Evolutionary conservation across 2,113 vertebrate genomes (phyloP).

Genomic region (Chaetops frenatus): DNA sequence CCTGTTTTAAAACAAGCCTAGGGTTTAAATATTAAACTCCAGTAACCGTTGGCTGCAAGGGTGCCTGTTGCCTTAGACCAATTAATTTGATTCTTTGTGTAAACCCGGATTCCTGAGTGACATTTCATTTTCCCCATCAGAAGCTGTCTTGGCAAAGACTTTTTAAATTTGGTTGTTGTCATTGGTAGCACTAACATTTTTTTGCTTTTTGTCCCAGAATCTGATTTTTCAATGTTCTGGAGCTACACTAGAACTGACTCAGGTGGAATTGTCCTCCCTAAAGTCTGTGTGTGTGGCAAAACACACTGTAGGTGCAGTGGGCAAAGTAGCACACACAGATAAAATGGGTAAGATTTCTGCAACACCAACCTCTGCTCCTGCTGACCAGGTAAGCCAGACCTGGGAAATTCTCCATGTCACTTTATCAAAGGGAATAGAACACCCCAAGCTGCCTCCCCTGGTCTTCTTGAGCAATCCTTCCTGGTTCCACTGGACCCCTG

Average conservation of each 20-base stretch:
- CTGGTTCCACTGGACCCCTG: not conserved
- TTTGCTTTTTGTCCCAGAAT: not conserved
- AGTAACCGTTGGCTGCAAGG: not conserved
- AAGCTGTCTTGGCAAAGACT: not conserved
- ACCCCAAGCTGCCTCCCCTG: rapidly evolving
- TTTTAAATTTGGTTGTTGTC: not conserved
- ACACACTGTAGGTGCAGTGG: rapidly evolving
- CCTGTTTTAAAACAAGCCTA: not conserved
- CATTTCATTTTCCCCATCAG: not conserved
- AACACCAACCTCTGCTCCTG: not conserved
- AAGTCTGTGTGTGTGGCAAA: not conserved
- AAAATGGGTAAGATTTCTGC: not conserved
- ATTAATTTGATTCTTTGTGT: not conserved
- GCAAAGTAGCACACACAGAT: rapidly evolving
- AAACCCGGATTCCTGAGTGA: not conserved
- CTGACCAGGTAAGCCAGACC: not conserved
- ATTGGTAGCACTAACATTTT: rapidly evolving
- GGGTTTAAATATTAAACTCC: not conserved
- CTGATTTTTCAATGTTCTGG: not conserved
- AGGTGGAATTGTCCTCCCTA: rapidly evolving
- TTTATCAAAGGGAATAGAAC: not conserved
- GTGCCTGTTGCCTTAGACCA: too few species aligned
- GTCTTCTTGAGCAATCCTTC: not conserved
- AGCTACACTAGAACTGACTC: not conserved
- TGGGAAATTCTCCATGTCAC: rapidly evolving